phyloP scores from a whole-genome alignment of 2,888 invertebrate genomes.

The Chironomus tentans region DNA sequence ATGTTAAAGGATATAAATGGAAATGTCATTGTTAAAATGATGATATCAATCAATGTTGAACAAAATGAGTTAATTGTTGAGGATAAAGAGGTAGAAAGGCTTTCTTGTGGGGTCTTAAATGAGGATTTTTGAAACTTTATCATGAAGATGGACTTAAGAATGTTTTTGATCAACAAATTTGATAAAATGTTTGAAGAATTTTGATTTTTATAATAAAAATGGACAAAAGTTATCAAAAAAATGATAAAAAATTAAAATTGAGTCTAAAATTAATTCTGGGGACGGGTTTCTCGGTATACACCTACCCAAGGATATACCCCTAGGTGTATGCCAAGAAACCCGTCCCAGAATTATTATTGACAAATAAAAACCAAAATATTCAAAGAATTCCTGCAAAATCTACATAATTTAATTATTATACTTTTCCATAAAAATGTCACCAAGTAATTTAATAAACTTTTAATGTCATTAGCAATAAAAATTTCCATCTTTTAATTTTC shows the following conservation, averaged over 20 bases:
- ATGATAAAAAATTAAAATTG: too few species aligned
- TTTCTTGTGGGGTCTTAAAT: neutral
- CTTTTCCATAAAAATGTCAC: neutral
- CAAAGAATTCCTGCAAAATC: neutral
- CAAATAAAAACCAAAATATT: neutral
- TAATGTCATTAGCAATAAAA: neutral
- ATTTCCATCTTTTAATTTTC: neutral
- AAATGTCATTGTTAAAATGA: neutral
- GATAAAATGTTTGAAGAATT: too few species aligned
- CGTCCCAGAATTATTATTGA: too few species aligned
- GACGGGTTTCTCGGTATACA: too few species aligned
- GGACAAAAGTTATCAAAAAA: too few species aligned
- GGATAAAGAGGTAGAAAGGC: neutral
- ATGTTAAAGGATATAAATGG: too few species aligned
- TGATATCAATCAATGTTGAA: neutral
- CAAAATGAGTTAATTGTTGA: neutral
- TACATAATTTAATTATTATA: neutral
- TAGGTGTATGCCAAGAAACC: too few species aligned
- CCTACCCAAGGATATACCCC: too few species aligned
- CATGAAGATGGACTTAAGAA: too few species aligned
- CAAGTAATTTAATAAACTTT: slow-evolving; percentile 14
- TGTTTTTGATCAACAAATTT: too few species aligned
- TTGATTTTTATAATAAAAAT: too few species aligned
- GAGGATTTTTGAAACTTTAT: neutral
- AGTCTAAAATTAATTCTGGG: too few species aligned